phyloP scores from a whole-genome alignment of 2,888 invertebrate species.

The Troilus luridus region DNA sequence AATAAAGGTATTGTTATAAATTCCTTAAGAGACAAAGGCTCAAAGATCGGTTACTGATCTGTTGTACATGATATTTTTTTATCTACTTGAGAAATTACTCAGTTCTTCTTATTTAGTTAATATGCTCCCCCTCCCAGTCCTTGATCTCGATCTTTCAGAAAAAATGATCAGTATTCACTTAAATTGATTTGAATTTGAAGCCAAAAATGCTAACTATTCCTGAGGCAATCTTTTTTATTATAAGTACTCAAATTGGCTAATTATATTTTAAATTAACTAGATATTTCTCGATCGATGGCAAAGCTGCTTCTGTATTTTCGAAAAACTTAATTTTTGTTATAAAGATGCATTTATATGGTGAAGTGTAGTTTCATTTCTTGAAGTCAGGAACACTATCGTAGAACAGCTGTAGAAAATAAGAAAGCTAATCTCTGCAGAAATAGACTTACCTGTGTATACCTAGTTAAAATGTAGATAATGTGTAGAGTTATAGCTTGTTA shows the following conservation, averaged over 20 bases:
- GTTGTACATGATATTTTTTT: too few species aligned
- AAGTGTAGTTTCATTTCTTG: conserved; percentile 22
- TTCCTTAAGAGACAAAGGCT: too few species aligned
- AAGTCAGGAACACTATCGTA: conserved; percentile 21
- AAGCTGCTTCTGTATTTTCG: conserved; percentile 23
- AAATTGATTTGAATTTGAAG: neutral
- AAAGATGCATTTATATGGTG: neutral
- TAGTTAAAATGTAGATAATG: conserved; percentile 55
- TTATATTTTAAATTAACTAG: neutral
- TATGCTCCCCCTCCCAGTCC: too few species aligned
- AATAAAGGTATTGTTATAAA: too few species aligned
- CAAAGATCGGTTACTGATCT: too few species aligned
- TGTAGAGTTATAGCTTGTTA: conserved; percentile 56
- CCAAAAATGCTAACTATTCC: neutral
- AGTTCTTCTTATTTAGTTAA: too few species aligned
- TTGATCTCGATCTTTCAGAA: neutral
- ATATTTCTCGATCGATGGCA: neutral
- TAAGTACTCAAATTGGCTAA: neutral
- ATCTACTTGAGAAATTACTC: too few species aligned
- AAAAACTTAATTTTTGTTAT: neutral
- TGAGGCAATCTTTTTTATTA: neutral
- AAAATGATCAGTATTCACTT: neutral
- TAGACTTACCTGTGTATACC: conserved; percentile 53
- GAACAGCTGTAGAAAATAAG: conserved; percentile 26
- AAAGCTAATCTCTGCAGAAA: conserved; percentile 35